phyloP scores from a whole-genome alignment of 2,888 invertebrate genomes.

The Eulithis testata region DNA sequence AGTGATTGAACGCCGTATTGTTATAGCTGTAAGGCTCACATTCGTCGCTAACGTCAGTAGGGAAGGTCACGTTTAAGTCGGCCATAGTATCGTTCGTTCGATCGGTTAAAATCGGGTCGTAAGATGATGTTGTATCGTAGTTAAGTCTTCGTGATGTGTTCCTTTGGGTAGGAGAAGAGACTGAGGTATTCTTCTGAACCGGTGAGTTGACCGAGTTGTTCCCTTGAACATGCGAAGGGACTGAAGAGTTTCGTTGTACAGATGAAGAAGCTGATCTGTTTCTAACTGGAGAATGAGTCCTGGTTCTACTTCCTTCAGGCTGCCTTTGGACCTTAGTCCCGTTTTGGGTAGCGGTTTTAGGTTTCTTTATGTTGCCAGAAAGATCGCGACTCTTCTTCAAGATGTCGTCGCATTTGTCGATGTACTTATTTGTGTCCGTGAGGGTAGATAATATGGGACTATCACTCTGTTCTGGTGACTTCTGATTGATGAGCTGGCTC shows the following conservation, averaged over 20 bases:
- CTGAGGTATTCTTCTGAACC: slow-evolving; percentile 34
- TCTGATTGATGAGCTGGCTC: slow-evolving; percentile 71
- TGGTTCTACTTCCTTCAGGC: slow-evolving; percentile 55
- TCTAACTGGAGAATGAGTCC: slow-evolving; percentile 59
- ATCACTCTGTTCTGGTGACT: slow-evolving; percentile 50
- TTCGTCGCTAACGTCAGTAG: slow-evolving; percentile 73
- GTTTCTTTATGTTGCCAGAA: slow-evolving; percentile 63
- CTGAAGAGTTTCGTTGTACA: slow-evolving; percentile 31
- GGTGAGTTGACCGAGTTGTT: slow-evolving; percentile 51
- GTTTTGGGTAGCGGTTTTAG: slow-evolving; percentile 41
- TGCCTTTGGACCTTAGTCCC: slow-evolving; percentile 44
- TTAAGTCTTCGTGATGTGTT: slow-evolving; percentile 61
- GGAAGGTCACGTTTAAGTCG: slow-evolving; percentile 76
- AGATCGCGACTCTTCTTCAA: slow-evolving; percentile 71
- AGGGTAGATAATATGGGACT: slow-evolving; percentile 62
- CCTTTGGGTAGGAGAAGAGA: slow-evolving; percentile 48
- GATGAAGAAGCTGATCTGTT: slow-evolving; percentile 25
- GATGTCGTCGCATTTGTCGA: slow-evolving; percentile 66
- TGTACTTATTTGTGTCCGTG: slow-evolving; percentile 66
- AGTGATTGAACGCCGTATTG: slow-evolving; percentile 34
- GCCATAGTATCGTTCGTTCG: slow-evolving; percentile 81
- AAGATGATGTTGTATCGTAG: slow-evolving; percentile 69
- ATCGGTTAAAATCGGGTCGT: slow-evolving; percentile 72
- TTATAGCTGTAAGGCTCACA: slow-evolving; percentile 39
- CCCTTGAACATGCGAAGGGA: slow-evolving; percentile 49